Percentiles rank a stretch among this genome's conserved stretches.
Conservation (phyloP, 2,797 vertebrate genomes). For the Calcarius lapponicus region DNA sequence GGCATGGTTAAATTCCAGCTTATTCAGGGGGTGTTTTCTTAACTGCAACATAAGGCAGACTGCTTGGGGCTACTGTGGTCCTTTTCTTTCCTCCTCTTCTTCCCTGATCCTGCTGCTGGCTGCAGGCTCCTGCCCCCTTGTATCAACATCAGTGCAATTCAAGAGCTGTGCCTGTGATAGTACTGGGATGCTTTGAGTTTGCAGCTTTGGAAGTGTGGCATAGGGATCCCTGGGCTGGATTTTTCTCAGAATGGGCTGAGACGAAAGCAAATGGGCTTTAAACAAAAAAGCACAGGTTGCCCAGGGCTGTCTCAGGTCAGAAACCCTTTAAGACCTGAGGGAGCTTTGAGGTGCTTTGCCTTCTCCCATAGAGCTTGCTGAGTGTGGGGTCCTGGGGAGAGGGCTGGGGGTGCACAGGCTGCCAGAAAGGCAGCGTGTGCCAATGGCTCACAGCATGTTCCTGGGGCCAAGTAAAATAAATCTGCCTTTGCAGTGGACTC, state of each 20-base stretch:
- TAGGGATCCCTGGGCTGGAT: not conserved
- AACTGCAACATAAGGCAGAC: not conserved
- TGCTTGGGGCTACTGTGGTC: accelerated
- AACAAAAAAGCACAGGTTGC: not conserved
- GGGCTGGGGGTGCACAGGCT: not conserved
- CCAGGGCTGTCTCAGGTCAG: not conserved
- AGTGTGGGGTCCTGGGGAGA: not conserved
- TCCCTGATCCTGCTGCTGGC: not conserved
- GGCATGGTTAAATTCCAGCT: not conserved
- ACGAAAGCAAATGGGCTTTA: not conserved
- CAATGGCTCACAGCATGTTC: no score
- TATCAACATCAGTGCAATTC: not conserved
- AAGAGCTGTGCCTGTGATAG: not conserved
- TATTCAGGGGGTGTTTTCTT: not conserved
- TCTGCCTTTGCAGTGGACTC: no score
- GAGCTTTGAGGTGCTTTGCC: not conserved
- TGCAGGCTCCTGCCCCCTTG: not conserved
- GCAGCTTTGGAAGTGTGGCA: not conserved
- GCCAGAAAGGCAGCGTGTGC: not conserved
- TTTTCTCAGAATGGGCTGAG: not conserved
- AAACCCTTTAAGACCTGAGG: not conserved
- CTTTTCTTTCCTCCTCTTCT: not conserved
- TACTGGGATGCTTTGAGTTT: not conserved
- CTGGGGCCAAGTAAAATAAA: no score
- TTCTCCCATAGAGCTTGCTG: accelerated